Base-by-base conservation (phyloP, 2,888 invertebrate genomes). In the Pyrrhosoma nymphula region DNA sequence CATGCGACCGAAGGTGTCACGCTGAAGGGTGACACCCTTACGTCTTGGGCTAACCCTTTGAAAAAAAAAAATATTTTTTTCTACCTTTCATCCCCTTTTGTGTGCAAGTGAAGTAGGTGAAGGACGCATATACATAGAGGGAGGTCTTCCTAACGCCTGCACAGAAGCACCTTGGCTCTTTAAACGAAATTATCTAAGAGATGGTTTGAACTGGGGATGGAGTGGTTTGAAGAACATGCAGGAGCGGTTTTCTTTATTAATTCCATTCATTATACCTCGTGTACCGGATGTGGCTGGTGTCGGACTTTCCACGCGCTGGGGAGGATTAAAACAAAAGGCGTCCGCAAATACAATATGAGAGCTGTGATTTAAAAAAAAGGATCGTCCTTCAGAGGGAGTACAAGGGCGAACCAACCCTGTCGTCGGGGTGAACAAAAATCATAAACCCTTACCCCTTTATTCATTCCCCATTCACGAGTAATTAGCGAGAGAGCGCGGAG, bases 401-500 rank as follows among this genome's bases (percentile, higher is more conserved):
- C 26, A 20, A 60, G 26, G 69, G 69, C 69, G 35, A 82, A 82
- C 14, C 18, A 14, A 35, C 82, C 82, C 4, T n/a, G 69, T 69
- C 26, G 16, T 82, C 30, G 82, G 35, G n/a, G 35, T 16, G 30
- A 18, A 82, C 82, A 82, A 82, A 69, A 47, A 69, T 69, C 1
- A n/a, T 69, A n/a, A n/a, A 26, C 26, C 60, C 20, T 60, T 14
- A 8, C 47, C 47, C 47, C 47, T 47, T 47, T 2, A 47, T 14
- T 14, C 60, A 60, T 20, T 14, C 20, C 20, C 18, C 60, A 60
- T 60, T 82, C 82, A 82, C 82, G 30, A 82, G 82, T 82, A 82
- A 82, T 82, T 82, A 82, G 82, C 82, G 82, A 82, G 82, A 82
- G 82, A 30, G 82, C 82, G 35, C 35, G 82, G 82, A 30, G 82